Evolutionary conservation across 2,797 vertebrate species (phyloP).

Genomic region (Acanthornis magna): DNA sequence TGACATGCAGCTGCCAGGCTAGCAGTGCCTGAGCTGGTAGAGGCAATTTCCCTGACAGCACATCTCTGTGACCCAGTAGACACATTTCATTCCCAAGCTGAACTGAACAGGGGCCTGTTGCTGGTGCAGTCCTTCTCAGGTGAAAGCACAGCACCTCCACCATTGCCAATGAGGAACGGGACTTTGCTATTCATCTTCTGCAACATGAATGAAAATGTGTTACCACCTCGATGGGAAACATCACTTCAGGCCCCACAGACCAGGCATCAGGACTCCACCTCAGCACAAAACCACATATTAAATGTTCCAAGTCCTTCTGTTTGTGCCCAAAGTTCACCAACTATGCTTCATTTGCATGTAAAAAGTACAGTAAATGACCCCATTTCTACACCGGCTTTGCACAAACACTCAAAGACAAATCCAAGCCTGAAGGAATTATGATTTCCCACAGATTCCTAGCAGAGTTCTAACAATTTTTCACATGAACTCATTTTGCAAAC

Average conservation of each 20-base stretch:
- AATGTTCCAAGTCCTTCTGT: fast-evolving
- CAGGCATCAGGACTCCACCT: neutral
- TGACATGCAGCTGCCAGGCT: neutral
- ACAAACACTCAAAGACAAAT: neutral
- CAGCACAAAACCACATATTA: neutral
- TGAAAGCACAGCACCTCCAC: neutral
- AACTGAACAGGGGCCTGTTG: neutral
- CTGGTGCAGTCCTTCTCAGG: neutral
- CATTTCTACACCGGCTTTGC: neutral
- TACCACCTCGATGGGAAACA: neutral
- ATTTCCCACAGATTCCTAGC: neutral
- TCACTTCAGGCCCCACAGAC: neutral
- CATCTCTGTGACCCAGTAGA: neutral
- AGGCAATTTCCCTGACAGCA: neutral
- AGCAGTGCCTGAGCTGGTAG: neutral
- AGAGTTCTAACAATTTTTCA: neutral
- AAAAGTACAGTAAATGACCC: neutral
- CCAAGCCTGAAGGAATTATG: neutral
- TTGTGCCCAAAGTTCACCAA: neutral
- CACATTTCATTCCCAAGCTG: neutral
- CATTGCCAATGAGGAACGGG: fast-evolving
- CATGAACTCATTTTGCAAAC: neutral
- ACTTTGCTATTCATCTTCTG: neutral
- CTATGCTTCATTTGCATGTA: neutral
- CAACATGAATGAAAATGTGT: neutral